Evolutionary conservation across 2,113 vertebrate genomes (phyloP).

Genomic region (Perca fluviatilis): DNA sequence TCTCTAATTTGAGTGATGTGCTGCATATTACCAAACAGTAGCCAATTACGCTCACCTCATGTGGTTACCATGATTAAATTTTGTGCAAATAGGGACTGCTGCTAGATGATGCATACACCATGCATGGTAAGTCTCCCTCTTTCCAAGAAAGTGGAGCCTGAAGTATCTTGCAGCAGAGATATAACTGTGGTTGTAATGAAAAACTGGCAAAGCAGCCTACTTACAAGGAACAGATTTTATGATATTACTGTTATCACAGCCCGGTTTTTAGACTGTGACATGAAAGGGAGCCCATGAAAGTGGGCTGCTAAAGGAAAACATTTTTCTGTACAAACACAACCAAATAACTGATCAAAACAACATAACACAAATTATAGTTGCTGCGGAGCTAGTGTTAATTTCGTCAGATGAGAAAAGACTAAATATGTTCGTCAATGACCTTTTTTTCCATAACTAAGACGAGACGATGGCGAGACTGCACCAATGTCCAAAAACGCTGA

Average conservation of each 20-base stretch:
- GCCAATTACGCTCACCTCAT: conserved; percentile 62
- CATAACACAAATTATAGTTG: too few species aligned
- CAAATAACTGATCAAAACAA: too few species aligned
- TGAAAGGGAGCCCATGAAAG: too few species aligned
- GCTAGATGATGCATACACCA: conserved; percentile 34
- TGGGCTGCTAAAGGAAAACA: too few species aligned
- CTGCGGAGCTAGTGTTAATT: too few species aligned
- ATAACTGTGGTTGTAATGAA: conserved; percentile 6
- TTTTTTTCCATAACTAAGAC: too few species aligned
- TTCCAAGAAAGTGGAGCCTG: conserved; percentile 3
- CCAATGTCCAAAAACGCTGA: too few species aligned
- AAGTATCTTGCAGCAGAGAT: conserved; percentile 2
- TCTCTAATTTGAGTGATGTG: conserved; percentile 54
- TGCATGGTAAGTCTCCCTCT: neutral
- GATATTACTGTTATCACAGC: neutral
- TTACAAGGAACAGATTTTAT: neutral
- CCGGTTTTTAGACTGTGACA: too few species aligned
- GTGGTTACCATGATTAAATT: conserved; percentile 64
- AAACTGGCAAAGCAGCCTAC: conserved; percentile 1
- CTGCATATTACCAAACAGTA: conserved; percentile 52
- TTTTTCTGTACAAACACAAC: too few species aligned
- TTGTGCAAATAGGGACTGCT: conserved; percentile 31
- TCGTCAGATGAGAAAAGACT: too few species aligned
- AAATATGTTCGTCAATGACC: too few species aligned
- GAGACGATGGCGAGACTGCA: too few species aligned